Conservation (phyloP, 2,888 invertebrate species). For the Eulithis testata region DNA sequence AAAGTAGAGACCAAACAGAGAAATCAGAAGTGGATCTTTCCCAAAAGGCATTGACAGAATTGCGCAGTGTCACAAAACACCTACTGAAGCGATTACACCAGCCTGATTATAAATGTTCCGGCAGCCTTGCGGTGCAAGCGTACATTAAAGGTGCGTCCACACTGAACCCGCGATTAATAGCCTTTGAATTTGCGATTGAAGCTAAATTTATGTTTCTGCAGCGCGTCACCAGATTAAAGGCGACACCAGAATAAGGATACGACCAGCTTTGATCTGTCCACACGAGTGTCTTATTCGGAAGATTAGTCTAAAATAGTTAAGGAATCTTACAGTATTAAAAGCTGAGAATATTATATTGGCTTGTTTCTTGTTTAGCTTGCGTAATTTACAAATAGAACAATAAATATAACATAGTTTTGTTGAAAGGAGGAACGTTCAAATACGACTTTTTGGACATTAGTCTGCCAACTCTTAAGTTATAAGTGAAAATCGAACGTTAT, state of each 20-base stretch:
- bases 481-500: too few relatives aligned
- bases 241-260: constrained; percentile 61
- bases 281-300: constrained; percentile 16
- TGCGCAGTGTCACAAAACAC: too few relatives aligned
- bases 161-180: constrained; percentile 79
- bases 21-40: too few relatives aligned
- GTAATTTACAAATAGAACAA: too few relatives aligned
- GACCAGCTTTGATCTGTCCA: constrained; percentile 66
- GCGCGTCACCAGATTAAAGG: constrained; percentile 68
- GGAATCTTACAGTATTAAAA: not conserved
- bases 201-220: constrained; percentile 79
- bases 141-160: constrained; percentile 77
- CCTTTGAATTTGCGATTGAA: constrained; percentile 75
- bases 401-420: too few relatives aligned
- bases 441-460: too few relatives aligned
- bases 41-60: too few relatives aligned
- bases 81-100: not conserved
- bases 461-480: too few relatives aligned
- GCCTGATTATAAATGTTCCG: constrained; percentile 13
- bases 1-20: too few relatives aligned
- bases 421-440: too few relatives aligned
- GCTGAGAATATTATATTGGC: too few relatives aligned
- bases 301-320: constrained; percentile 40
- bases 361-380: too few relatives aligned
- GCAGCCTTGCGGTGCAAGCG: constrained; percentile 61